Conservation (phyloP, 2,888 invertebrate species). For the Parelbella ahira region DNA sequence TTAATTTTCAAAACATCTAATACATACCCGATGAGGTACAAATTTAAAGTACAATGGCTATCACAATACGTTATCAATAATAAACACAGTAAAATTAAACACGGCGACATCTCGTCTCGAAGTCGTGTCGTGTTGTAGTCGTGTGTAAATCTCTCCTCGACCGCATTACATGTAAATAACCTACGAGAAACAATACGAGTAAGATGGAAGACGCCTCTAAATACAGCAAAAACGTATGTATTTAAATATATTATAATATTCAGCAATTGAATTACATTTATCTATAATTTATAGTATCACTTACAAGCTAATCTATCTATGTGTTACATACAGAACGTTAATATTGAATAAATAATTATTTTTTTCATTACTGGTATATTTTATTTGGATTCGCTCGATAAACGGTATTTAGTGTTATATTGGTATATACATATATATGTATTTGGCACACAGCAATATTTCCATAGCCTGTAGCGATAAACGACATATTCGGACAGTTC, state of each 20-base stretch:
- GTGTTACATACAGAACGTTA: constrained; percentile 55
- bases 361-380: constrained; percentile 56
- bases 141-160: too few relatives aligned
- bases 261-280: constrained; percentile 58
- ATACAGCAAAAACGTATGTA: constrained; percentile 77
- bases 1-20: too few relatives aligned
- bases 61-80: too few relatives aligned
- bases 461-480: constrained; percentile 20
- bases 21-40: too few relatives aligned
- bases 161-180: constrained; percentile 42
- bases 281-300: constrained; percentile 61
- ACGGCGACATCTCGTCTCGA: too few relatives aligned
- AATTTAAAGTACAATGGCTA: too few relatives aligned
- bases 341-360: constrained; percentile 62
- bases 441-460: constrained; percentile 64
- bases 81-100: too few relatives aligned
- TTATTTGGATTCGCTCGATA: constrained; percentile 54
- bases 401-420: constrained; percentile 42
- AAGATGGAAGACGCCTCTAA: constrained; percentile 79
- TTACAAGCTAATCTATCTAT: constrained; percentile 65
- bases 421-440: constrained; percentile 26
- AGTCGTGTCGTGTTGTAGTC: too few relatives aligned
- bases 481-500: too few relatives aligned
- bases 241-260: too few relatives aligned
- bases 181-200: constrained; percentile 67